Conservation (phyloP, 2,113 vertebrate genomes). For the Ia io region DNA sequence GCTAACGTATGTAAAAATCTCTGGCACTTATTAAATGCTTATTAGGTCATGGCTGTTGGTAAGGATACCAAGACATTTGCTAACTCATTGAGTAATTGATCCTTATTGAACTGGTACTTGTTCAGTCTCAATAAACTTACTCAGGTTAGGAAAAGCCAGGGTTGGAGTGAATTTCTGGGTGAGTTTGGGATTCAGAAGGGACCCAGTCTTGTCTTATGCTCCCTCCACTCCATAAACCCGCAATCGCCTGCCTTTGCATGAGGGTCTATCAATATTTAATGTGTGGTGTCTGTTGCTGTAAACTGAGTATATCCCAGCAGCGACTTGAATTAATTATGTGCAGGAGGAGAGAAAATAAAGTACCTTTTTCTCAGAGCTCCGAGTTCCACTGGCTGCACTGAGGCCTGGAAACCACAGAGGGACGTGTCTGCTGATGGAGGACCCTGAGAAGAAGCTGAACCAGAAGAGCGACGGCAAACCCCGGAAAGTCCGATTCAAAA, state of each 20-base stretch:
- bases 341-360: conserved; percentile 61
- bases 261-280: conserved; percentile 84
- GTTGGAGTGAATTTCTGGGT: not conserved
- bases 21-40: not conserved
- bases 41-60: not conserved
- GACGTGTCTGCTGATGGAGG: conserved; percentile 85
- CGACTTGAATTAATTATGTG: conserved; percentile 86
- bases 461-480: conserved; percentile 86
- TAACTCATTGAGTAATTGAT: not conserved
- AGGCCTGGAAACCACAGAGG: conserved; percentile 26
- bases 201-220: not conserved
- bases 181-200: not conserved
- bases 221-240: not conserved
- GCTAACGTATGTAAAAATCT: not conserved
- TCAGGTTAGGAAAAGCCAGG: not conserved
- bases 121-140: not conserved
- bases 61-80: not conserved
- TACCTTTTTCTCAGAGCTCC: conserved; percentile 56
- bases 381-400: not conserved
- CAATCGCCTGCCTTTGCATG: conserved; percentile 69
- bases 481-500: conserved; percentile 95
- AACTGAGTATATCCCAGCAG: conserved; percentile 75
- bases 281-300: conserved; percentile 81
- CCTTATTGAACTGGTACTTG: not conserved
- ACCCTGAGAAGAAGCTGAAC: conserved; percentile 83